A percentile compares a stretch with the other conserved stretches of the same genome.
Evolutionary conservation across 2,113 vertebrate species (phyloP).

Genomic region (Boulengerochromis microlepis): DNA sequence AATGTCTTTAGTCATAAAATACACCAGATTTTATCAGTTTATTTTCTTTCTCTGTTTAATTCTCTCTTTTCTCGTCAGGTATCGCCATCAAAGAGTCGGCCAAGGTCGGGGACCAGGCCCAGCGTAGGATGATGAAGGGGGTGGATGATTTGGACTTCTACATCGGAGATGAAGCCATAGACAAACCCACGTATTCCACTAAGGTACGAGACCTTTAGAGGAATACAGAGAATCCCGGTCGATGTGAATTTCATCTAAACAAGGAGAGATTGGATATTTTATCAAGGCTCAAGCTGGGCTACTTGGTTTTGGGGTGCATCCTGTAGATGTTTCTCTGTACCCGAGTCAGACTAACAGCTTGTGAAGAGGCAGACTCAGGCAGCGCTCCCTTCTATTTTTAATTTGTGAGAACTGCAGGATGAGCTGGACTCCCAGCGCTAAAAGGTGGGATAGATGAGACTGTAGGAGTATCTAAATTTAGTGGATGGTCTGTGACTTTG

Average conservation of each 20-base stretch:
- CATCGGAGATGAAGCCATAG: conserved; percentile 97
- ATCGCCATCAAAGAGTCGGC: conserved; percentile 98
- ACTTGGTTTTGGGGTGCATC: background rate
- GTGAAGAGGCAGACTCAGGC: background rate
- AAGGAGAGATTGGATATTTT: background rate
- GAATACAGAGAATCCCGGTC: background rate
- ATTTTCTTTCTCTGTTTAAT: background rate
- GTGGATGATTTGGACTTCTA: conserved; percentile 98
- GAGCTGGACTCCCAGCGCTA: background rate
- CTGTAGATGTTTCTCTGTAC: background rate
- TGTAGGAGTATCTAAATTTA: background rate
- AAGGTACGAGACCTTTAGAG: conserved; percentile 72
- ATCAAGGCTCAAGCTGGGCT: background rate
- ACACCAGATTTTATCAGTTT: background rate
- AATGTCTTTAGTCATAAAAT: background rate
- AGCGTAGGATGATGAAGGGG: conserved; percentile 96
- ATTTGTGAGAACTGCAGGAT: background rate
- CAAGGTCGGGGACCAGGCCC: conserved; percentile 95
- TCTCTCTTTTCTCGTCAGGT: conserved; percentile 67
- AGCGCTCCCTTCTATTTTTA: background rate
- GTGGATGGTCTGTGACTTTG: background rate
- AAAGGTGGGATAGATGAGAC: background rate
- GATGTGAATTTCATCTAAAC: background rate
- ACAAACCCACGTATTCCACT: conserved; percentile 94
- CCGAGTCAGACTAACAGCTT: background rate